Evolutionary conservation across 2,888 invertebrate species (phyloP), one percentile per base, ranked within the genome.

Genomic region (Papilio elwesi): DNA sequence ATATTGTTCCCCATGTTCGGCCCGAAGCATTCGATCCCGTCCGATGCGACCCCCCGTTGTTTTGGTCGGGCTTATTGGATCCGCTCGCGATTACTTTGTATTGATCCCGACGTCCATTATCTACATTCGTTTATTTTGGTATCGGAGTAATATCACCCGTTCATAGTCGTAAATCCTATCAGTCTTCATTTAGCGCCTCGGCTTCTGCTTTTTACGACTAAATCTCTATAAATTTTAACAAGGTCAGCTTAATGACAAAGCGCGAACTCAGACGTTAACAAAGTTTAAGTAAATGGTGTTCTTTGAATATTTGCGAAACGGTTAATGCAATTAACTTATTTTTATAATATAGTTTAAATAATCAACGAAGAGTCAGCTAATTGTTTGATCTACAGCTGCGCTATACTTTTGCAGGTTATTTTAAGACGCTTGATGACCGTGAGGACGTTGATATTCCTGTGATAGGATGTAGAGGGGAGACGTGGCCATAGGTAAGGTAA

Each of bases 51-150:
- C 90, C 91, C 92, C 93, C 88, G 90, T 89, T 89, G 91, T 90
- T 91, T 91, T 88, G 91, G 89, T 88, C 84, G 83, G 87, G 93
- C 91, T 93, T 93, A 93, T 93, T 93, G 93, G 93, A 92, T 92
- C 91, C 89, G 90, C 83, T 89, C 85, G 91, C 93, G 92, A 93
- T 93, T 92, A 93, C 93, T 92, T 91, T 90, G 92, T 93, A 93
- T 93, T 92, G 93, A 93, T 93, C 91, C 90, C 86, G 86, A 83
- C 88, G 91, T 92, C 91, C 91, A 92, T 93, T 92, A 93, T 92
- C 91, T 90, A 90, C 87, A 89, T 91, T 91, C 91, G 90, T 91
- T 92, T 91, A 90, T 92, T 91, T 90, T 90, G 86, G 88, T 90
- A 90, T 90, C 90, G 83, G 83, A 84, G 87, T 89, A 90, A 92